Evolutionary conservation across 2,888 invertebrate genomes (phyloP), one percentile per base, ranked within the genome.

Genomic region (Agrochola macilenta): DNA sequence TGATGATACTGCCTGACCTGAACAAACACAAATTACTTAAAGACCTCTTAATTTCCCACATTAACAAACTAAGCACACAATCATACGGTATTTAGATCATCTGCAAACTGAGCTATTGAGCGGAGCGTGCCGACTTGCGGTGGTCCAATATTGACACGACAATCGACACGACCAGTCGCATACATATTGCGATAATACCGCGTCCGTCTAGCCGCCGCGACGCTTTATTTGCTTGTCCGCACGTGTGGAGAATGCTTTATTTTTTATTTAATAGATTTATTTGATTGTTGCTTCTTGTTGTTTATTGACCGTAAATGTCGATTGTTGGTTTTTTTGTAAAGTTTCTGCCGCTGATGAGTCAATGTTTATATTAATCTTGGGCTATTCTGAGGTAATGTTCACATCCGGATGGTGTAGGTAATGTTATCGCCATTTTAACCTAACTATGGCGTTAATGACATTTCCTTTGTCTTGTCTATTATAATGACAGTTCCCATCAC

Each of bases 121-220:
- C 73, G 85, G 72, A 87, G 87, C 87, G 86, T 85, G 86, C 87
- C 83, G 79, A 72, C 79, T 71, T 81, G 78, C 68, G 92, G 93
- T 93, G 93, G 93, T 93, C 94, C 90, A 90, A 92, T 92, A 93
- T 92, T 91, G 89, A 90, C 91, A 88, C 63, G 86, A 81, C 89
- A 85, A 91, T 91, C 79, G 90, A 88, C 78, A 82, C 81, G 81
- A 69, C 86, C 82, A 83, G 86, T 88, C 87, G 91, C 91, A 92
- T 92, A 91, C 89, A 85, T 89, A 92, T 88, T 81, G 88, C 80
- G 85, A 84, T 87, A 84, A 89, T 86, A 84, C 84, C 70, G 58
- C 87, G 90, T 89, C 90, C 90, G 91, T 92, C 87, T 91, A 91
- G 89, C 85, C 89, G 88, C 87, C 89, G 88, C 89, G 89, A 89